A percentile compares a stretch with the other conserved stretches of the same genome.
Evolutionary conservation across 1,140 invertebrate genomes (phyloP).

Genomic region (Copidosoma floridanum): DNA sequence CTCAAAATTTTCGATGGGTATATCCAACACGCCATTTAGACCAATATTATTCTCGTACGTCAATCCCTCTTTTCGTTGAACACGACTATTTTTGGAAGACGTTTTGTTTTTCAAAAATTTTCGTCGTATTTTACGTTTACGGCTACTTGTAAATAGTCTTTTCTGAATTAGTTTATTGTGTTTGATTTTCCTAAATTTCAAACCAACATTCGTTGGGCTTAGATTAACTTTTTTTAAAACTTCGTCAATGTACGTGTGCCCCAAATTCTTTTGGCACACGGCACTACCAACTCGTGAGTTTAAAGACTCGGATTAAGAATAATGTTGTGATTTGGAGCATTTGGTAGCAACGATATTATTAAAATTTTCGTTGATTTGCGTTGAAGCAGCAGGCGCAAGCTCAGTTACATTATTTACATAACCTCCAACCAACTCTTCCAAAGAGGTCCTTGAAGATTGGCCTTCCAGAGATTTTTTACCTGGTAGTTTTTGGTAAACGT

Average conservation of each 20-base stretch:
- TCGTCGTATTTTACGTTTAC: conserved; percentile 5
- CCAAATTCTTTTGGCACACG: conserved; percentile 24
- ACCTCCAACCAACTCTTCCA: background rate
- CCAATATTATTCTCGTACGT: conserved; percentile 11
- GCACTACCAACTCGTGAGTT: conserved; percentile 21
- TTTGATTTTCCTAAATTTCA: background rate
- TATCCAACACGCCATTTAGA: background rate
- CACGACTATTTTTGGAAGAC: background rate
- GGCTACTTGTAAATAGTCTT: background rate
- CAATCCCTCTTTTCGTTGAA: conserved; percentile 9
- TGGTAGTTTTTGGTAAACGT: background rate
- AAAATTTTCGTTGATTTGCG: conserved; percentile 21
- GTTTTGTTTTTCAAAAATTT: background rate
- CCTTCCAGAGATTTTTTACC: background rate
- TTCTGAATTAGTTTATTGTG: background rate
- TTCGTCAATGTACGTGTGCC: background rate
- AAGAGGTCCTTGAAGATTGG: background rate
- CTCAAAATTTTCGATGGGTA: background rate
- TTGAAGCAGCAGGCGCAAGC: conserved; percentile 18
- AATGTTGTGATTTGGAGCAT: conserved; percentile 18
- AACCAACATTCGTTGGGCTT: background rate
- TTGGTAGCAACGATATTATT: conserved; percentile 13
- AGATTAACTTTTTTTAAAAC: conserved; percentile 9
- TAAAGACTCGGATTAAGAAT: conserved; percentile 23
- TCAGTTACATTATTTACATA: conserved; percentile 14